Conservation (phyloP, 2,797 vertebrate species). For the Nannoperca australis region DNA sequence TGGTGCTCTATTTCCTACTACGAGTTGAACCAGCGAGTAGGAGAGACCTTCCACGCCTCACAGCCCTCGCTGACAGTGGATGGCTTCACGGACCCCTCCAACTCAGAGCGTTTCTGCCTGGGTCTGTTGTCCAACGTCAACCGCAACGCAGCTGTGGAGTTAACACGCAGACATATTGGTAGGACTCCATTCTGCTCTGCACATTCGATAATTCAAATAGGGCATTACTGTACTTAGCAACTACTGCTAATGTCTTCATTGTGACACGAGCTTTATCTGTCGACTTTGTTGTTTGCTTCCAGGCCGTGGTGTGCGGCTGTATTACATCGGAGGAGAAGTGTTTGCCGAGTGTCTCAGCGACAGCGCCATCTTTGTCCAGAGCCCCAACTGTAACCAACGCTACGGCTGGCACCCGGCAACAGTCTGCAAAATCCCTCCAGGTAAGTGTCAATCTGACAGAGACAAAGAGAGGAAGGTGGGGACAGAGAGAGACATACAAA, state of each 20-base stretch:
- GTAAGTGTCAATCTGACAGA: constrained; percentile 72
- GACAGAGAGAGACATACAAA: neutral
- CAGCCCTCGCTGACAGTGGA: constrained; percentile 99
- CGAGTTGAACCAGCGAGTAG: constrained; percentile 98
- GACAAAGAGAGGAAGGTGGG: neutral
- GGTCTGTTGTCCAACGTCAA: constrained; percentile 98
- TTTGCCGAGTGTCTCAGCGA: constrained; percentile 99
- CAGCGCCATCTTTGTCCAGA: constrained; percentile 98
- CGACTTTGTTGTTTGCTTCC: constrained; percentile 36
- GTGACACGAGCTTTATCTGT: constrained; percentile 14
- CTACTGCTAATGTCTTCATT: neutral
- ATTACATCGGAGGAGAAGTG: constrained; percentile 99
- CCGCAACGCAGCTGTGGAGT: constrained; percentile 95
- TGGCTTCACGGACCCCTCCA: constrained; percentile 98
- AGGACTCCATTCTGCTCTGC: constrained; percentile 25
- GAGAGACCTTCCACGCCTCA: constrained; percentile 98
- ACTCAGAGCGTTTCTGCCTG: constrained; percentile 98
- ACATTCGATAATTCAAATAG: neutral
- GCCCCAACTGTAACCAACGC: constrained; percentile 99
- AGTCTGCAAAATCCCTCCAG: constrained; percentile 99
- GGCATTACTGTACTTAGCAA: neutral
- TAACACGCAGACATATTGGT: constrained; percentile 97
- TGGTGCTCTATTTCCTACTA: constrained; percentile 99
- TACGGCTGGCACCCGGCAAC: constrained; percentile 99
- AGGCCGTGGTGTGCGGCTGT: constrained; percentile 97